Evolutionary conservation across 1,140 invertebrate genomes (phyloP), one percentile per base, ranked within the genome.

Genomic region (Ladona fulva): DNA sequence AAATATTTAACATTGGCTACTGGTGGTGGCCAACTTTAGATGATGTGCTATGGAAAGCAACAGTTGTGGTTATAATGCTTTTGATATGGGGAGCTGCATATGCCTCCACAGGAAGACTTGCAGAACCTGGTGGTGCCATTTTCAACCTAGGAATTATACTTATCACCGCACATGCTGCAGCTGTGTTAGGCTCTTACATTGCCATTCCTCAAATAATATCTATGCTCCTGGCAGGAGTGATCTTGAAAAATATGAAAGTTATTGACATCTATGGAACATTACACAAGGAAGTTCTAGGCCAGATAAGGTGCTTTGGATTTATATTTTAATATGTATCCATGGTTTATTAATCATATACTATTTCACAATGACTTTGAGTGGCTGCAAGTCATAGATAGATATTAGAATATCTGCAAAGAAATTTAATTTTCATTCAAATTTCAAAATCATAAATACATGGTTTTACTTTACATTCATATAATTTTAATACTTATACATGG

Each of bases 181-280:
- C 52, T 6, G 12, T 22, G 14, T 12, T 66, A 22, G 52, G 16
- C 5, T 16, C 52, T 19, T 66, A 66, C 12, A 5, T 16, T 3
- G 52, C 52, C 52, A 16, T 89, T 22, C 88, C 88, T 16, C 83
- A 87, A 14, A 80, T 90, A 12, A 79, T 86, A 76, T 86, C 86
- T 10, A 86, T 84, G 83, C 82, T 87, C 5, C 59, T 85, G 25
- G 80, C 82, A 42, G 86, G 86, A 74, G 83, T 87, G 44, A 19
- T 82, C 0, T 80, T 86, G 22, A 78, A 82, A 37, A 86, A 86
- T 80, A 77, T 84, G 6, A 66, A 76, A 29, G 75, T 52, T 24
- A 66, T 79, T 66, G 22, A 19, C 19, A 19, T 37, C 19, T 11
- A n/a, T 11, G 76, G 25, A 22, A 22, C 52, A 25, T 19, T 59